Evolutionary conservation across 2,888 invertebrate genomes (phyloP), one percentile per base, ranked within the genome.

Genomic region (Callinectes sapidus): DNA sequence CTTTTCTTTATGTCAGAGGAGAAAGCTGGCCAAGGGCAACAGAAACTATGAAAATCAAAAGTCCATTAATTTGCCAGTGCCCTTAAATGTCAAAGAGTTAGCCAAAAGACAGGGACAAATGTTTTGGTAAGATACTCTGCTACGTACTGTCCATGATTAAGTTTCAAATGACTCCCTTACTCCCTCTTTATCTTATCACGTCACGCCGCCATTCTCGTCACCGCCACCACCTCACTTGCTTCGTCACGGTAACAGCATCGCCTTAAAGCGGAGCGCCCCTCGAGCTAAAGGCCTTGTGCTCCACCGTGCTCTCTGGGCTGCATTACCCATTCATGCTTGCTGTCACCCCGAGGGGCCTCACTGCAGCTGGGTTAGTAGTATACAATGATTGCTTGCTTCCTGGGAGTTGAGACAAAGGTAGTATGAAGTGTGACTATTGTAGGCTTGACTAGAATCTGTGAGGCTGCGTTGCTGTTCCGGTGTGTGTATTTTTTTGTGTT

Each of bases 291-390:
- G 2, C 61, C 61, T 61, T 61, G 61, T 61, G 48, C 48, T 61
- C 61, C 61, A 5, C 18, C 5, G 61, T 61, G 61, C 18, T 61
- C 61, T 61, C 23, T 13, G 61, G 61, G 18, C 61, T 18, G 1
- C 61, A 61, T 61, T 61, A 61, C 61, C 61, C 61, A 61, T 61
- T 61, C 61, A 61, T 61, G 61, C 61, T 61, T 61, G 61, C 61
- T 61, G 61, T 61, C 61, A 23, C 61, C 18, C 61, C 18, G 61
- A 2, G 61, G 23, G 61, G 61, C 61, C 61, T 23, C 61, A 61
- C 61, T 18, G 61, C 61, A 16, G 18, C 61, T 2, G 61, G 23
- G 61, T 16, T 61, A 61, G 61, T 61, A 61, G 61, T 10, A 55
- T 61, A 61, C 23, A 16, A 18, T 61, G 61, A 16, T 18, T 61